Conservation (phyloP, 2,888 invertebrate species). For the Mactromeris polynyma region DNA sequence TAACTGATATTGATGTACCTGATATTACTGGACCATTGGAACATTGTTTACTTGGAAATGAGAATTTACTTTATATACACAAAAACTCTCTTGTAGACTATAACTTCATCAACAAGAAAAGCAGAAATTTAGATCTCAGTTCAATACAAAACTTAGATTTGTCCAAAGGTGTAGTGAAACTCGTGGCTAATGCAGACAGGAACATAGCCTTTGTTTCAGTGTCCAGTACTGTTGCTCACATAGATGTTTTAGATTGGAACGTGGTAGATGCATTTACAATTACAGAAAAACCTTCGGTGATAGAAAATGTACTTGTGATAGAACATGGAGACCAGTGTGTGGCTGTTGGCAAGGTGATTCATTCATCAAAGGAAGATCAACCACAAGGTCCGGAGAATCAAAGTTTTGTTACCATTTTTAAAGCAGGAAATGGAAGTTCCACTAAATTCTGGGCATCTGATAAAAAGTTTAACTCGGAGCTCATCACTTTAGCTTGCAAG, state of each 20-base stretch:
- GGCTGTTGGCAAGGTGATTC: conserved; percentile 41
- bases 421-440: conserved; percentile 45
- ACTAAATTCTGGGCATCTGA: conserved; percentile 37
- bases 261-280: conserved; percentile 40
- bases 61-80: background rate
- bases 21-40: background rate
- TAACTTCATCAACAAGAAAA: conserved; percentile 10
- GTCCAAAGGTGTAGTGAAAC: conserved; percentile 10
- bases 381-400: conserved; percentile 57
- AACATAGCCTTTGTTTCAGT: conserved; percentile 19
- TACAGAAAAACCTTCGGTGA: conserved; percentile 25
- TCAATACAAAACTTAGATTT: background rate
- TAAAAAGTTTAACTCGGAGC: conserved; percentile 19
- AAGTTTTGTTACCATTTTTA: conserved; percentile 60
- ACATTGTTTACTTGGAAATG: background rate
- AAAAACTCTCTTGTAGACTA: conserved; percentile 34
- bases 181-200: conserved; percentile 21
- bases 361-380: conserved; percentile 35
- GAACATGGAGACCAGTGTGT: conserved; percentile 44
- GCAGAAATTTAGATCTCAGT: background rate
- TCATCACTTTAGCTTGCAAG: background rate
- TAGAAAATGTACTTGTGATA: conserved; percentile 32
- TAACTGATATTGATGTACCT: background rate
- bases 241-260: conserved; percentile 41
- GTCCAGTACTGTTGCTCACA: conserved; percentile 23